Evolutionary conservation across 2,113 vertebrate species (phyloP), one percentile per base, ranked within the genome.

Genomic region (Forbesichthys agassizii): DNA sequence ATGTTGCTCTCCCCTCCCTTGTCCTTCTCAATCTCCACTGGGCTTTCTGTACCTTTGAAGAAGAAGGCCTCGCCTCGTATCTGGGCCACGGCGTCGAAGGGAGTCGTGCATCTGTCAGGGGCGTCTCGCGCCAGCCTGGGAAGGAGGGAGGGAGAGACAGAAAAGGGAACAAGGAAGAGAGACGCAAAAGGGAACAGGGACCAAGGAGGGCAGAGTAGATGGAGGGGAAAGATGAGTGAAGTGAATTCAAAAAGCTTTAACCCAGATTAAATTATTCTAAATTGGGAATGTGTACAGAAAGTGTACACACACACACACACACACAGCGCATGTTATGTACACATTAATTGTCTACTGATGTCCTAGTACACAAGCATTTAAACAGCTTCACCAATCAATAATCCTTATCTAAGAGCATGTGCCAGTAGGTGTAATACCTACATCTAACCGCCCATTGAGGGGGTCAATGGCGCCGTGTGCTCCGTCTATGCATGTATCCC

Each of bases 1-100:
- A 20, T 61, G 77, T 36, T 13, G 74, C n/a, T 67, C 53, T 64
- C 62, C 33, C 68, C 77, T 51, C 14, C 13, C 46, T 33, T n/a
- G 49, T 54, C 18, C 33, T 18, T 60, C 58, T 61, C 36, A 1
- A 67, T 70, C 69, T 64, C 66, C 65, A 18, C 14, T 6, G 56
- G 48, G 47, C 5, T 20, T 64, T 33, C 8, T 16, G 67, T 91
- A 99, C 98, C 98, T 96, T 97, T 99, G 88, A 99, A 99, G 87
- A 98, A 99, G 91, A 99, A 99, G 48, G 95, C 95, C 84, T 99
- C 97, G 1, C 97, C 97, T 5, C 96, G 94, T 86, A 99, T 98
- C 90, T 98, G 96, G 70, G 96, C 96, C 87, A 98, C 96, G 0
- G 97, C 97, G 0, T 99, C 96, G 0, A 99, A 99, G 83, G 95